Evolutionary conservation across 2,797 vertebrate species (phyloP).

Genomic region (Notoglanidium macrostoma): DNA sequence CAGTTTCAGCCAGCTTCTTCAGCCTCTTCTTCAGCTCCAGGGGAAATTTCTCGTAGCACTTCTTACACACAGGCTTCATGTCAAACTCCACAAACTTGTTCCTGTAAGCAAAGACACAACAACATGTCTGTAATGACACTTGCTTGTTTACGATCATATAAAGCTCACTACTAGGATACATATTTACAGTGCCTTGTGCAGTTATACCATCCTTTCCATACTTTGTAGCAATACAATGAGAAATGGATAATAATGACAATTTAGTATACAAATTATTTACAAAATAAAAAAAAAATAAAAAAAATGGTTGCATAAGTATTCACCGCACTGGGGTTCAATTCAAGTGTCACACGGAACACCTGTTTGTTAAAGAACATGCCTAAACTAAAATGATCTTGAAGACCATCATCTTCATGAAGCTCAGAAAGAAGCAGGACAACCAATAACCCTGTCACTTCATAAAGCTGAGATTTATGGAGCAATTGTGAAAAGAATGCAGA

Average conservation of each 20-base stretch:
- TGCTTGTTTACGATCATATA: neutral
- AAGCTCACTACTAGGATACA: neutral
- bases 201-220: no score
- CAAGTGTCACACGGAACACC: neutral
- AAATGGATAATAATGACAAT: neutral
- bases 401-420: neutral
- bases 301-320: neutral
- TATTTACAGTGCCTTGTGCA: neutral
- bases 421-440: neutral
- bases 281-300: no score
- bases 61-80: slow-evolving; percentile 99
- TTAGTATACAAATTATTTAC: neutral
- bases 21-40: slow-evolving; percentile 98
- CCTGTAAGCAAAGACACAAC: slow-evolving; percentile 71
- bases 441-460: neutral
- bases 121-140: neutral
- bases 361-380: neutral
- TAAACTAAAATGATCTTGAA: no score
- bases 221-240: neutral
- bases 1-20: slow-evolving; percentile 92
- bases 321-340: neutral
- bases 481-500: neutral
- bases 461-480: neutral
- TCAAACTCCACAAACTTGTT: slow-evolving; percentile 99
- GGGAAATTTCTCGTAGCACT: slow-evolving; percentile 99